phyloP scores from a whole-genome alignment of 1,140 invertebrate species.

The Micrasema minimum region DNA sequence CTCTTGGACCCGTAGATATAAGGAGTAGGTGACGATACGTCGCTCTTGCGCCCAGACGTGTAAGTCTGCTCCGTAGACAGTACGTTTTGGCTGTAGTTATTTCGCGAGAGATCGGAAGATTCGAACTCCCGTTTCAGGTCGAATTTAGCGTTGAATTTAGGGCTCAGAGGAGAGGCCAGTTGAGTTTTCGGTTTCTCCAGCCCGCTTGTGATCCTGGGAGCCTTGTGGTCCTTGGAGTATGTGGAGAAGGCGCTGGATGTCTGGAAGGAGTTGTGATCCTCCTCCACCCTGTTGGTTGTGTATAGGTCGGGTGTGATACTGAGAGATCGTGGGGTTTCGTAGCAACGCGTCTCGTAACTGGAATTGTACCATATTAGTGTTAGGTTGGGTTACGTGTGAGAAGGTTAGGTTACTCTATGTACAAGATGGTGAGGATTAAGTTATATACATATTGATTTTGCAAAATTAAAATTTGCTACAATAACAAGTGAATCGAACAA shows the following conservation, averaged over 20 bases:
- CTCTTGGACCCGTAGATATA: constrained; percentile 46
- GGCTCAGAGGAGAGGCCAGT: constrained; percentile 60
- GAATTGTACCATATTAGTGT: constrained; percentile 53
- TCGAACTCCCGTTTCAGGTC: constrained; percentile 62
- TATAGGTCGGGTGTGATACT: constrained; percentile 45
- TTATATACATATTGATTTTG: too few species aligned
- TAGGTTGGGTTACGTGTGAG: constrained; percentile 17
- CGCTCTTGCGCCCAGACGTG: constrained; percentile 26
- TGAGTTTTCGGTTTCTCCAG: constrained; percentile 59
- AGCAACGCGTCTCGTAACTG: constrained; percentile 66
- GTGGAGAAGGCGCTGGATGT: constrained; percentile 46
- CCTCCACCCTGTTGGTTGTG: constrained; percentile 36
- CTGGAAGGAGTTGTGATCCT: constrained; percentile 46
- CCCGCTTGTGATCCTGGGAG: constrained; percentile 49
- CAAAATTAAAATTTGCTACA: too few species aligned
- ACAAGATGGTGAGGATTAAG: not conserved
- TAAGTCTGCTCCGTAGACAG: constrained; percentile 41
- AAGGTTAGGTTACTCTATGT: not conserved
- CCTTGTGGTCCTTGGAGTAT: constrained; percentile 42
- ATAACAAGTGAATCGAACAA: too few species aligned
- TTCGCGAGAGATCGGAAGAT: constrained; percentile 50
- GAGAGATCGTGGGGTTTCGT: constrained; percentile 63
- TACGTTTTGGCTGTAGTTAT: constrained; percentile 51
- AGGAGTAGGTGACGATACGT: constrained; percentile 38
- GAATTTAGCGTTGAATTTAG: constrained; percentile 64